Evolutionary conservation across 1,140 invertebrate species (phyloP), one percentile per base, ranked within the genome.

Genomic region (Pseudachorutes palmiensis): DNA sequence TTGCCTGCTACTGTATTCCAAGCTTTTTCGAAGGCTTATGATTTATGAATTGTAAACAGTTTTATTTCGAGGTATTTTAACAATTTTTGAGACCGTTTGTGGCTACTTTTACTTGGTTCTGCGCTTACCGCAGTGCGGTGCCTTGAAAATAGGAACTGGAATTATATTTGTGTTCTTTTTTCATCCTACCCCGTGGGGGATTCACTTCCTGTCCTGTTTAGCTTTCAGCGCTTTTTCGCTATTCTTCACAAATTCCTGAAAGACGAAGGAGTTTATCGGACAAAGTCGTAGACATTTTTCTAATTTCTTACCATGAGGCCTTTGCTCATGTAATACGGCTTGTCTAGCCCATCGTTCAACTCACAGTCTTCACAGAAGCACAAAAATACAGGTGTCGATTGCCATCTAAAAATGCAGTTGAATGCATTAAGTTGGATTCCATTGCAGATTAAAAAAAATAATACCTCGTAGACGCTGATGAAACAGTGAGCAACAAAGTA

Each of bases 351-450:
- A 79, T 91, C 88, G 76, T 91, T 91, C 67, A 83, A 78, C 58
- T 85, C 81, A 74, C 83, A 86, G 73, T 89, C 87, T 78, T 89
- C 88, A 79, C 91, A 88, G 80, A 93, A 92, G 76, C 89, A 92
- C 19, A 92, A 76, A 75, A 91, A 87, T 72, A 92, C 84, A 19
- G n/a, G 89, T 87, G 73, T 92, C 89, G 57, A 92, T 88, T 0
- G 87, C 82, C 88, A 91, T 91, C 88, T 91, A 51, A 57, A 45
- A 67, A 55, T 64, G 16, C 51, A 57, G 14, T 55, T 48, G n/a
- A n/a, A n/a, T n/a, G n/a, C n/a, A n/a, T 22, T 16, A 33, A 64
- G 51, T 60, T 63, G 24, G 36, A n/a, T 31, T 31, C 51, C 32
- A 41, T 26, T 61, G 29, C 12, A 55, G 5, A 19, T 55, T 55